A percentile compares a stretch with the other conserved stretches of the same genome.
Evolutionary conservation across 2,888 invertebrate genomes (phyloP).

Genomic region (Mesorhabditis spiculigera): DNA sequence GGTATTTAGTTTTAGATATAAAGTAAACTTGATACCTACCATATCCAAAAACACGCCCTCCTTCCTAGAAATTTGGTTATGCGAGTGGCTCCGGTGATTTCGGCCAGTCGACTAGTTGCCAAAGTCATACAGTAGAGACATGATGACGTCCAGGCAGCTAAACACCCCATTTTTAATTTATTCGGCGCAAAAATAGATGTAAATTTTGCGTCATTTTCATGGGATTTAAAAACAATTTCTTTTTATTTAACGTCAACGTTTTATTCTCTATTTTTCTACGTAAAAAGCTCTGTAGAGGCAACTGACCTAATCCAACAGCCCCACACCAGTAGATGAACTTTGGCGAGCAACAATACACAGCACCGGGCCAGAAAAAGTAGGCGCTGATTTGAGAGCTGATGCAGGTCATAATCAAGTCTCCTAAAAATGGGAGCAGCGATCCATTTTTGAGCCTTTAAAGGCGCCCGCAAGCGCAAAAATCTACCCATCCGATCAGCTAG

Average conservation of each 20-base stretch:
- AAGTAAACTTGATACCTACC: too few species aligned
- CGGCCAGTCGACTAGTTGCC: background rate
- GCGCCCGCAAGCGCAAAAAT: too few species aligned
- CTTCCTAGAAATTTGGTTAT: background rate
- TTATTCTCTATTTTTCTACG: too few species aligned
- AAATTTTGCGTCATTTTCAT: too few species aligned
- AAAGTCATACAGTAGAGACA: background rate
- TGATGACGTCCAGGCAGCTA: background rate
- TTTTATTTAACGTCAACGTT: too few species aligned
- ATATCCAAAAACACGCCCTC: background rate
- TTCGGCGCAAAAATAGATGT: too few species aligned
- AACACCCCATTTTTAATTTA: background rate
- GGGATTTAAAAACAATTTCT: too few species aligned
- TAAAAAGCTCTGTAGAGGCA: too few species aligned
- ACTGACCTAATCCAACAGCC: background rate
- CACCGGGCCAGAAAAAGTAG: background rate
- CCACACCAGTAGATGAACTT: background rate
- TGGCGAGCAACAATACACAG: background rate
- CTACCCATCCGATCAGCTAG: too few species aligned
- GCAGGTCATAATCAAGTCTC: background rate
- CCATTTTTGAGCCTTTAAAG: too few species aligned
- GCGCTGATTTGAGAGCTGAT: background rate
- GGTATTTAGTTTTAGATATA: too few species aligned
- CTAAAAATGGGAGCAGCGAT: too few species aligned
- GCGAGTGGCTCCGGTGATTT: background rate